Conservation (phyloP, 1,140 invertebrate species). For the Lycorma delicatula region DNA sequence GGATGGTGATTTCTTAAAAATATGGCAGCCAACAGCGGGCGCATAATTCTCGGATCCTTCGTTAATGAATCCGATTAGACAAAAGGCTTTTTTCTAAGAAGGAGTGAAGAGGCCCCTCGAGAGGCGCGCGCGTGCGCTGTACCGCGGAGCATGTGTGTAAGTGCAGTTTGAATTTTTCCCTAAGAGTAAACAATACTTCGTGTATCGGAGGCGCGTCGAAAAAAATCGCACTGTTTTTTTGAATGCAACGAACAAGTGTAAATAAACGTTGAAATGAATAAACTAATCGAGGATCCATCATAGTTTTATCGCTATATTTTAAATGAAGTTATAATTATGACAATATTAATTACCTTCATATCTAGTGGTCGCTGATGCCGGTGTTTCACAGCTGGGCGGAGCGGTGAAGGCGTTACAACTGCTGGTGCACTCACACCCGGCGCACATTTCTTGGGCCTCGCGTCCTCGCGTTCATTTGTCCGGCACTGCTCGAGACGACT, state of each 20-base stretch:
- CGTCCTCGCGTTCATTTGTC: neutral
- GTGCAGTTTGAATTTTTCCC: neutral
- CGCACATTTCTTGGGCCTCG: constrained; percentile 7
- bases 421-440: neutral
- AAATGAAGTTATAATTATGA: too few species aligned
- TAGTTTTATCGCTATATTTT: too few species aligned
- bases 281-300: too few species aligned
- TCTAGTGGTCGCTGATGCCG: too few species aligned
- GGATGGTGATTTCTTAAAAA: constrained; percentile 12
- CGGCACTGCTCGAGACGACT: neutral
- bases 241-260: too few species aligned
- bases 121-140: constrained; percentile 4
- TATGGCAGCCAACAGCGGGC: constrained; percentile 38
- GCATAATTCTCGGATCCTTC: constrained; percentile 44
- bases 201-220: too few species aligned
- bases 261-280: too few species aligned
- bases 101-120: neutral
- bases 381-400: neutral
- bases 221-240: too few species aligned
- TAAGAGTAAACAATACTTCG: neutral
- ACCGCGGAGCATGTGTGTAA: constrained; percentile 3
- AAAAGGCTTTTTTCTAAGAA: constrained; percentile 28
- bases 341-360: too few species aligned
- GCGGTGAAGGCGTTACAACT: neutral
- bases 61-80: constrained; percentile 48